Conservation (phyloP, 2,113 vertebrate species). For the Sander lucioperca region DNA sequence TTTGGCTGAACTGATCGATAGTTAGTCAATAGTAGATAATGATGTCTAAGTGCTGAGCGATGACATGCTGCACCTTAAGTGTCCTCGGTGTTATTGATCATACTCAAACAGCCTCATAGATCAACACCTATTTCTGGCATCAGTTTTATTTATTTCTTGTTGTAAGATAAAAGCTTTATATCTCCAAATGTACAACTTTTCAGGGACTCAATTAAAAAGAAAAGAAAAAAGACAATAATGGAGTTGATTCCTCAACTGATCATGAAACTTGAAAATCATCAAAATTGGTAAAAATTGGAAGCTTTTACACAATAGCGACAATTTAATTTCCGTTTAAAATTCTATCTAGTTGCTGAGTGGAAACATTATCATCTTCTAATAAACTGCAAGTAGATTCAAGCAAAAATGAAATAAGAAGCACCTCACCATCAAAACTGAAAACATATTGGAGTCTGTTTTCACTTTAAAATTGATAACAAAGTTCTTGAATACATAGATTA, state of each 20-base stretch:
- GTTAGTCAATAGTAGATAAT: slow-evolving; percentile 71
- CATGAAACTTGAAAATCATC: not conserved
- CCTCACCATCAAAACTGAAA: not conserved
- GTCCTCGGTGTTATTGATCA: slow-evolving; percentile 63
- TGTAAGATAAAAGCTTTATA: not conserved
- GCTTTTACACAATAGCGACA: not conserved
- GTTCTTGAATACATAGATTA: not conserved
- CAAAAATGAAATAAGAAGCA: not conserved
- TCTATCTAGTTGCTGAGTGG: not conserved
- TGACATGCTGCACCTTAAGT: slow-evolving; percentile 51
- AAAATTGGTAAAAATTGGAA: not conserved
- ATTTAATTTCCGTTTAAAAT: not conserved
- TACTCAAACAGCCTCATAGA: slow-evolving; percentile 36
- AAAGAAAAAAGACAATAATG: not conserved
- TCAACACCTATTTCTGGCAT: slow-evolving; percentile 19
- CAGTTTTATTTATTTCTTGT: slow-evolving; percentile 1
- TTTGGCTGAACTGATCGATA: slow-evolving; percentile 58
- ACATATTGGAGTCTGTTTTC: not conserved
- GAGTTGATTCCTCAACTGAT: not conserved
- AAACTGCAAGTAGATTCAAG: not conserved
- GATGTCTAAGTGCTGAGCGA: slow-evolving; percentile 65
- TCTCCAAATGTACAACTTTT: not conserved
- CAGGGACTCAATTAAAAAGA: not conserved
- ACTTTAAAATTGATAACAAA: not conserved
- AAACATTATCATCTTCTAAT: not conserved